These are phyloP conservation scores for Kuschelorhynchus macadamiae DNA, from an alignment of 2,888 invertebrate species.

Conservation along the genomic window DNA sequence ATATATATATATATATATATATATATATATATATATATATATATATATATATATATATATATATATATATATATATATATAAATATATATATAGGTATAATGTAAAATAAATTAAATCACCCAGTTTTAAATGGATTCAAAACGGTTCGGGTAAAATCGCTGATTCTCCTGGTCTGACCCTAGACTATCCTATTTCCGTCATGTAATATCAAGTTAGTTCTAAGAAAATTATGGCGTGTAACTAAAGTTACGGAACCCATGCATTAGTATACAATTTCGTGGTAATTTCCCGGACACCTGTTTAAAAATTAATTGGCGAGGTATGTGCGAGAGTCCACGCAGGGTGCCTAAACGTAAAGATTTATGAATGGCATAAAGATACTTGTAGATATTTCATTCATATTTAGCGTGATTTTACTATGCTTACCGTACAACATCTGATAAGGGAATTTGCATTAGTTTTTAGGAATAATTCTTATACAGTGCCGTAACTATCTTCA, in stretches of 20 bases:
- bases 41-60: too few species aligned
- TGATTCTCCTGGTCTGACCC: too few species aligned
- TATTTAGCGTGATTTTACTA: slow-evolving; percentile 57
- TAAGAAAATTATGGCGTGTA: slow-evolving; percentile 24
- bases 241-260: slow-evolving; percentile 13
- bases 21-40: too few species aligned
- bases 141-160: too few species aligned
- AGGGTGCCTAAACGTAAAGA: slow-evolving; percentile 58
- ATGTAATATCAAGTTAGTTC: slow-evolving; percentile 1
- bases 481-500: slow-evolving; percentile 27
- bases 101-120: too few species aligned
- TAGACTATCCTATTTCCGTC: neutral
- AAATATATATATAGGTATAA: too few species aligned
- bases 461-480: slow-evolving; percentile 32
- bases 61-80: too few species aligned
- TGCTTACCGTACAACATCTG: slow-evolving; percentile 51
- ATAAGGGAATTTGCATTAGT: slow-evolving; percentile 47
- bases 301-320: slow-evolving; percentile 58
- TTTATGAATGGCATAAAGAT: slow-evolving; percentile 61
- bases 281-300: slow-evolving; percentile 59
- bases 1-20: too few species aligned
- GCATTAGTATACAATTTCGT: slow-evolving; percentile 16
- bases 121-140: too few species aligned
- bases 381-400: slow-evolving; percentile 62
- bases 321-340: slow-evolving; percentile 65